Evolutionary conservation across 1,140 invertebrate species (phyloP).

Genomic region (Diprion similis): DNA sequence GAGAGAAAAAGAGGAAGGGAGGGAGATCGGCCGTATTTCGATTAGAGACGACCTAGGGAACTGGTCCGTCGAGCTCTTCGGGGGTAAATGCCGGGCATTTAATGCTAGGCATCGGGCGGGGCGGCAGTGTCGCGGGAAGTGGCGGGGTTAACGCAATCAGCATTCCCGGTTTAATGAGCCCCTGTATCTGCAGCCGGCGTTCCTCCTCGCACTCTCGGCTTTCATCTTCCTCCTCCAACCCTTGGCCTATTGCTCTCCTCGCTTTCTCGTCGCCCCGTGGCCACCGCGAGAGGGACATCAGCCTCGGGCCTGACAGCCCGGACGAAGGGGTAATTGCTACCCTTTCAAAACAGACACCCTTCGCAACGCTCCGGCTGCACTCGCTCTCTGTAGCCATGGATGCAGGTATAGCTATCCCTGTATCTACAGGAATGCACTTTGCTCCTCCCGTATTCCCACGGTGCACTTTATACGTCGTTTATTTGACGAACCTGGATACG

Average conservation of each 20-base stretch:
- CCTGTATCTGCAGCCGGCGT: slow-evolving; percentile 14
- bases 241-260: neutral
- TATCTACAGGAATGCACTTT: too few relatives aligned
- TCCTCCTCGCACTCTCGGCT: slow-evolving; percentile 9
- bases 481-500: too few relatives aligned
- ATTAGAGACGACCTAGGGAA: slow-evolving; percentile 9
- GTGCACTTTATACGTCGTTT: too few relatives aligned
- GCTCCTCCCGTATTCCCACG: too few relatives aligned
- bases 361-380: too few relatives aligned
- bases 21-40: slow-evolving; percentile 7
- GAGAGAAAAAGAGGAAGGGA: slow-evolving; percentile 18
- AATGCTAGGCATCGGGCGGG: neutral
- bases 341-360: slow-evolving; percentile 31
- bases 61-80: slow-evolving; percentile 8
- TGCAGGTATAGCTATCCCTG: too few relatives aligned
- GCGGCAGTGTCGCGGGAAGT: slow-evolving; percentile 32
- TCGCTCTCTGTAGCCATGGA: too few relatives aligned
- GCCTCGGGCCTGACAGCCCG: slow-evolving; percentile 14
- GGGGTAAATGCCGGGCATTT: neutral
- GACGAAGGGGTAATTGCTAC: slow-evolving; percentile 31
- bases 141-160: slow-evolving; percentile 49
- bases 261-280: neutral
- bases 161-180: slow-evolving; percentile 52
- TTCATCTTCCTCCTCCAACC: slow-evolving; percentile 8
- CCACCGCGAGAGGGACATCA: slow-evolving; percentile 8